Percentiles rank a stretch among this genome's conserved stretches.
Evolutionary conservation across 2,797 vertebrate genomes (phyloP).

Genomic region (Typhlichthys eigenmanni): DNA sequence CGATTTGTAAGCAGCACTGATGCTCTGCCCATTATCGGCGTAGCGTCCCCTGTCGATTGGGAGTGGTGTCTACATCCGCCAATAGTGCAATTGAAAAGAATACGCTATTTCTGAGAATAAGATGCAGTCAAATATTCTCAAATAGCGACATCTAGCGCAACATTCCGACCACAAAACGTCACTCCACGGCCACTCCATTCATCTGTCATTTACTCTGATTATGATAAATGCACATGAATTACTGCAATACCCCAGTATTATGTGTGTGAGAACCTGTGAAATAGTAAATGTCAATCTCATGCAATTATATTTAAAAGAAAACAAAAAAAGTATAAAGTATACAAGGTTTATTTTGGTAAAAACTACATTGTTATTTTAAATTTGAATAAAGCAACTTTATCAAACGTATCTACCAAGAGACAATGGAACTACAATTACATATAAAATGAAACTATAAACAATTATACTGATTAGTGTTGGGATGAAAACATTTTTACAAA

Average conservation of each 20-base stretch:
- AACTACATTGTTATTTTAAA: not conserved
- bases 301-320: conserved; percentile 3
- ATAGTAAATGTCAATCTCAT: conserved; percentile 1
- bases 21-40: not conserved
- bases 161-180: not conserved
- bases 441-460: no score
- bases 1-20: conserved; percentile 50
- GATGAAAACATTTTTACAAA: conserved; percentile 1
- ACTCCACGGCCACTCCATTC: not conserved
- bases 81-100: not conserved
- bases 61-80: conserved; percentile 49
- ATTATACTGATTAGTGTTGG: conserved; percentile 7
- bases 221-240: not conserved
- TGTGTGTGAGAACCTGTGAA: not conserved
- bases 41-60: conserved; percentile 54
- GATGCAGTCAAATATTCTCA: not conserved
- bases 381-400: not conserved
- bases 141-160: conserved; percentile 51
- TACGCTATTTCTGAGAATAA: no score
- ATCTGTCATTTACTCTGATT: not conserved
- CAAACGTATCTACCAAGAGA: no score
- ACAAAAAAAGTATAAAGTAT: conserved; percentile 24
- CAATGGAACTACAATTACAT: no score
- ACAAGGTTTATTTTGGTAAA: conserved; percentile 15
- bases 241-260: not conserved